These are phyloP conservation scores for Sinhomidia bicolor DNA, from an alignment of 2,888 invertebrate genomes.

Conservation along the genomic window DNA sequence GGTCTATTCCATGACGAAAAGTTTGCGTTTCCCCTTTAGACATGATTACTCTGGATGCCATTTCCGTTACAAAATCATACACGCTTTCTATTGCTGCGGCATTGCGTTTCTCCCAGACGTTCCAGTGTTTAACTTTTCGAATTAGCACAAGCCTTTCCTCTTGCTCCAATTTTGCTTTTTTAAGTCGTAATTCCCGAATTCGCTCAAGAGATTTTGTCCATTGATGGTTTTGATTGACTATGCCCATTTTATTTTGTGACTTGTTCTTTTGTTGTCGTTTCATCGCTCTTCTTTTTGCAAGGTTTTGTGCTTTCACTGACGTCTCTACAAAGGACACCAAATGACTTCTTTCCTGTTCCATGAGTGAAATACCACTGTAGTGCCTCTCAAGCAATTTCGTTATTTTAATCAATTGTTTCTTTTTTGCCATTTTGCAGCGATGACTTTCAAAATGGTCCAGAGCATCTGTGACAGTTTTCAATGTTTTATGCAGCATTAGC, in stretches of 20 bases:
- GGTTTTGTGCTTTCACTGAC: conserved; percentile 40
- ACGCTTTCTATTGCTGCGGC: conserved; percentile 11
- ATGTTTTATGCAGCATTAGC: not conserved
- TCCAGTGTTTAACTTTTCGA: conserved; percentile 46
- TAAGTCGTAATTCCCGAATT: conserved; percentile 51
- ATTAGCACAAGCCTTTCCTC: conserved; percentile 43
- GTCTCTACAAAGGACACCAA: conserved; percentile 35
- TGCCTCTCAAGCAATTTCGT: conserved; percentile 12
- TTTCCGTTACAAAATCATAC: conserved; percentile 18
- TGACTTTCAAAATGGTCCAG: conserved; percentile 39
- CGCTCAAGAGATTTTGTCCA: conserved; percentile 55
- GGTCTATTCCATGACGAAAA: not conserved
- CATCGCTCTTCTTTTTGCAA: conserved; percentile 46
- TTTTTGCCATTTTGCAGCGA: conserved; percentile 40
- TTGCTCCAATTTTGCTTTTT: conserved; percentile 50
- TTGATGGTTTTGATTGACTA: conserved; percentile 23
- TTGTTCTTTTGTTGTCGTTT: not conserved
- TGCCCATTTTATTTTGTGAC: not conserved
- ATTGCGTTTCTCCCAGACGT: conserved; percentile 48
- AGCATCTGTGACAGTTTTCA: conserved; percentile 15
- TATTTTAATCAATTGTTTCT: conserved; percentile 41
- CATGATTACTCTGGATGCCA: conserved; percentile 32
- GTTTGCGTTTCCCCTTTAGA: conserved; percentile 20
- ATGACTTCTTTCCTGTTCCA: conserved; percentile 14
- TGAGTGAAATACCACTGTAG: not conserved